Percentiles rank a stretch among this genome's conserved stretches.
These are phyloP conservation scores for Seriola quinqueradiata DNA, from an alignment of 2,113 vertebrate genomes.

Conservation along the genomic window DNA sequence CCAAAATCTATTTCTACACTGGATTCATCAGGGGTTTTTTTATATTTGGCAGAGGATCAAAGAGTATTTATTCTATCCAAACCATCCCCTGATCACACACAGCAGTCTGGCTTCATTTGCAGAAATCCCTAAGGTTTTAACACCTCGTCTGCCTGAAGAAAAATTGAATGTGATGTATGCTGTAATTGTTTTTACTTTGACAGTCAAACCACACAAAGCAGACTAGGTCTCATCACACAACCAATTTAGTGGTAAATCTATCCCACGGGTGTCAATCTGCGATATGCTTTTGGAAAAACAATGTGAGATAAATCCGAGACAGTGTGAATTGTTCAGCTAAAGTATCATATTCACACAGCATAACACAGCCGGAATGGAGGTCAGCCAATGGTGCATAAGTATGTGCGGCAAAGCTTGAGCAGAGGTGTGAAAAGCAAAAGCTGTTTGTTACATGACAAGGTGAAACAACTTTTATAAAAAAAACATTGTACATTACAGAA, in stretches of 20 bases:
- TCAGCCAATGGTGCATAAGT: background rate
- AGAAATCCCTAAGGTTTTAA: conserved; percentile 57
- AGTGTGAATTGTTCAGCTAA: conserved; percentile 7
- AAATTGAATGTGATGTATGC: conserved; percentile 1
- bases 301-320: background rate
- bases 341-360: background rate
- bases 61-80: conserved; percentile 15
- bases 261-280: conserved; percentile 2
- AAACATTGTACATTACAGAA: too few relatives aligned
- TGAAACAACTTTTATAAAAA: background rate
- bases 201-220: conserved; percentile 26
- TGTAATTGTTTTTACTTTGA: conserved; percentile 22
- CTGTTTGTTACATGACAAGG: background rate
- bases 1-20: conserved; percentile 6
- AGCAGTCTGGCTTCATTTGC: conserved; percentile 20
- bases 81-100: conserved; percentile 15
- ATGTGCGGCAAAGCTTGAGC: background rate
- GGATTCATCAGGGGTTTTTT: background rate
- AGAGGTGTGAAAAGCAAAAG: background rate
- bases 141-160: conserved; percentile 5
- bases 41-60: conserved; percentile 24
- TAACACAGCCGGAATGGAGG: background rate
- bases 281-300: conserved; percentile 23
- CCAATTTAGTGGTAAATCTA: conserved; percentile 5
- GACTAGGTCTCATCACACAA: background rate